Evolutionary conservation across 2,888 invertebrate species (phyloP).

Genomic region (Athrips mouffetella): DNA sequence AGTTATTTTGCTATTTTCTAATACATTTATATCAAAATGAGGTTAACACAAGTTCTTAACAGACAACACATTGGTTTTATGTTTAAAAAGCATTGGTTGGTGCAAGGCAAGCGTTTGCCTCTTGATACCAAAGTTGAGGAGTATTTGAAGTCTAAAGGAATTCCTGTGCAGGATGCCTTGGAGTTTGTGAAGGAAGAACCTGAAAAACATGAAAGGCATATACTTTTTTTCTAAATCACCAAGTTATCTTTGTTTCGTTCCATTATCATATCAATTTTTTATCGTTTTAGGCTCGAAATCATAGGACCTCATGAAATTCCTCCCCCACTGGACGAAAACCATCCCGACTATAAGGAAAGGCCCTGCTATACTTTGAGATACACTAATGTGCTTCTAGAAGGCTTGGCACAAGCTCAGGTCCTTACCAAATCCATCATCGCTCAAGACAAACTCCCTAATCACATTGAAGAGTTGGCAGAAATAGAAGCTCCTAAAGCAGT

Average conservation of each 20-base stretch:
- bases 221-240: too few relatives aligned
- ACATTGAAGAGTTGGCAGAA: conserved; percentile 71
- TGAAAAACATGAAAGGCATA: conserved; percentile 47
- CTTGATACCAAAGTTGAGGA: conserved; percentile 75
- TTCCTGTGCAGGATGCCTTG: conserved; percentile 79
- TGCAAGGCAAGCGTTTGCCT: conserved; percentile 80
- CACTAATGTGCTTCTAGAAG: conserved; percentile 83
- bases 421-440: conserved; percentile 86
- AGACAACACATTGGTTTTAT: conserved; percentile 85
- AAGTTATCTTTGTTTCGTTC: too few relatives aligned
- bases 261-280: too few relatives aligned
- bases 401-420: conserved; percentile 87
- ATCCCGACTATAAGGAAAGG: conserved; percentile 82
- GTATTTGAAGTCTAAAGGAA: conserved; percentile 75
- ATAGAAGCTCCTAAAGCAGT: conserved; percentile 70
- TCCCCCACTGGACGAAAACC: conserved; percentile 72
- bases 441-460: conserved; percentile 79
- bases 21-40: conserved; percentile 72
- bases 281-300: conserved; percentile 58
- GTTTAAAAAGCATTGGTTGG: conserved; percentile 84
- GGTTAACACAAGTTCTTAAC: conserved; percentile 78
- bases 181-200: conserved; percentile 75
- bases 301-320: conserved; percentile 63
- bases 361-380: conserved; percentile 80
- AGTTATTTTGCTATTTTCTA: background rate